Base-by-base conservation (phyloP, 1,140 invertebrate species). In the Gonatopus flavifemur region DNA sequence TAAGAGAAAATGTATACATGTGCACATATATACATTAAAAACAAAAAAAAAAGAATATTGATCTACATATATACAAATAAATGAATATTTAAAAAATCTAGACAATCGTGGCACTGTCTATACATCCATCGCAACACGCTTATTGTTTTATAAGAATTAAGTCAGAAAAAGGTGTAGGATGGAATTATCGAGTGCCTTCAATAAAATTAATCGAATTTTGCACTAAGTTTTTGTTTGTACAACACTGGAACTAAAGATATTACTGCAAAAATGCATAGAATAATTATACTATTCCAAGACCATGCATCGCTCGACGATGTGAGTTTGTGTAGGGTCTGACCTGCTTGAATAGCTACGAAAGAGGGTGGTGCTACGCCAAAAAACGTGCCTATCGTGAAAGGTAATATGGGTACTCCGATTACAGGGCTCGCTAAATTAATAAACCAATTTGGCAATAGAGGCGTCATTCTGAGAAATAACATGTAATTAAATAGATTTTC, bases 391-490 rank as follows among this genome's bases (percentile, higher is more conserved):
- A 96, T 60, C 49, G 92, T 93, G 79, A 99, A 99, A 32, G 94
- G 93, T 41, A 84, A 55, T 32, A 98, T 72, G 15, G 96, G 94
- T 18, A 99, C 96, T 64, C 94, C 94, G 52, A 99, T 90, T 12
- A 99, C 89, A 21, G 98, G 98, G 52, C 96, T 93, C 3, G 91
- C 87, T 57, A 99, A 84, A 80, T 99, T 99, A 59, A 99, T 99
- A 77, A 99, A 98, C 98, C 98, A 99, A 78, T 99, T 99, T 4
- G 98, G 98, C 46, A 99, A 78, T 61, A 99, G 89, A 40, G 98
- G 98, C 12, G 98, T 99, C 50, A 99, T 91, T 57, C 98, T 84
- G 32, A 99, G 81, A 76, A 99, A 99, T 65, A 99, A 84, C 57
- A 99, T 96, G 70, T 99, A 99, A 78, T 95, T 96, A 10, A 98